Percentiles rank a stretch among this genome's conserved stretches.
These are phyloP conservation scores for Matsumurasca onukii DNA, from an alignment of 1,140 invertebrate species.

Conservation along the genomic window DNA sequence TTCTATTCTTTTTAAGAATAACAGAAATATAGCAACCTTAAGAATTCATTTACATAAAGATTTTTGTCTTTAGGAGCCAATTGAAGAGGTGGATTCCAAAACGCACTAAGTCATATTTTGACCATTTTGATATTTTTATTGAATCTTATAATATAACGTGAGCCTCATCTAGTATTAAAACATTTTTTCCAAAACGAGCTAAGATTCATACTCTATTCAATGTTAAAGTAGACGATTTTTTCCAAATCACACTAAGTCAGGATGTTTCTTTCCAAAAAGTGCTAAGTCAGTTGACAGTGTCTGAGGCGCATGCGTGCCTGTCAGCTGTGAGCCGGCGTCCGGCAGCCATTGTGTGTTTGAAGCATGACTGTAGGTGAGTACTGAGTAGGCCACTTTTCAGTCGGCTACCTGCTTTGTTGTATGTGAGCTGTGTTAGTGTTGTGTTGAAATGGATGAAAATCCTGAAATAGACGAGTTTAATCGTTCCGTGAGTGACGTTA, in stretches of 20 bases:
- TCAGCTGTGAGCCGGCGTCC: neutral
- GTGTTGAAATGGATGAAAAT: neutral
- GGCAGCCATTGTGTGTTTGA: neutral
- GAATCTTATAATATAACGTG: neutral
- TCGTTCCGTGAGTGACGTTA: neutral
- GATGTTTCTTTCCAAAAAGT: neutral
- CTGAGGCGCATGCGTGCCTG: too few species aligned
- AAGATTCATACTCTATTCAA: neutral
- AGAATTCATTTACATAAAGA: too few species aligned
- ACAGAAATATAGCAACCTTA: too few species aligned
- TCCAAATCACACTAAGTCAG: constrained; percentile 7
- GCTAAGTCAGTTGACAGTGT: constrained; percentile 10
- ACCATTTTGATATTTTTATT: neutral
- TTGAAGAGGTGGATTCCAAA: neutral
- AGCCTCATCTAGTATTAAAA: neutral
- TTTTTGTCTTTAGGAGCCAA: too few species aligned
- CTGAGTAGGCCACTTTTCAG: neutral
- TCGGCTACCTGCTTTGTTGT: neutral
- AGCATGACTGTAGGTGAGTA: neutral
- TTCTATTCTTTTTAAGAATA: too few species aligned
- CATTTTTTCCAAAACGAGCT: constrained; percentile 2
- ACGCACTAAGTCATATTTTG: neutral
- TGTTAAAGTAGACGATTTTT: neutral
- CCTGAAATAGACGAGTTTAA: neutral
- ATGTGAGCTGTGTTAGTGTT: neutral